These are phyloP conservation scores for Zootoca vivipara DNA, from an alignment of 2,113 vertebrate species.

Conservation along the genomic window DNA sequence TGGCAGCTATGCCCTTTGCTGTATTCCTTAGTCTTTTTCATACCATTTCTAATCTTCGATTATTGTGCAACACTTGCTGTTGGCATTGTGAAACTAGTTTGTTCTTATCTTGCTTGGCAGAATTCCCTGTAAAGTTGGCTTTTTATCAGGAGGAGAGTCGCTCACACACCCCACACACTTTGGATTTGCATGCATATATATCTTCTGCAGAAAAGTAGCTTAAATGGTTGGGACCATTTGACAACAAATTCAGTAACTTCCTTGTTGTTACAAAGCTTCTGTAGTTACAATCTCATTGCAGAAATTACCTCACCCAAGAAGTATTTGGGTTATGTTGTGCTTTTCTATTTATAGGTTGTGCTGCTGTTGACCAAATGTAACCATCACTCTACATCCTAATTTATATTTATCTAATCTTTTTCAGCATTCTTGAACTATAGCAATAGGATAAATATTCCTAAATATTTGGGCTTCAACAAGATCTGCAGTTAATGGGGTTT, in stretches of 20 bases:
- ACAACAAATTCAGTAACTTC: slow-evolving; percentile 58
- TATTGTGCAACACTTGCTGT: background rate
- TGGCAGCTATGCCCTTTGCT: no score
- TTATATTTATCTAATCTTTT: background rate
- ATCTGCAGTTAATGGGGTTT: background rate
- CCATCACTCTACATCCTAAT: background rate
- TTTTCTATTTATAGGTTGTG: slow-evolving; percentile 18
- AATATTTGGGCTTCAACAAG: background rate
- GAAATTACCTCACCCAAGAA: slow-evolving; percentile 62
- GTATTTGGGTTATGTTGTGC: slow-evolving; percentile 59
- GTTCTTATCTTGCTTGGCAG: background rate
- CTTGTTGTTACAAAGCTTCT: slow-evolving; percentile 47
- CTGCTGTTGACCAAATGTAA: background rate
- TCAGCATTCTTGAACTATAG: background rate
- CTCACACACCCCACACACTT: background rate
- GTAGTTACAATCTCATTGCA: slow-evolving; percentile 65
- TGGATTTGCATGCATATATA: background rate
- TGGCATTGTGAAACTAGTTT: background rate
- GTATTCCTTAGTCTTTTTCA: background rate
- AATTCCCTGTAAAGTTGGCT: background rate
- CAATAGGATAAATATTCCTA: background rate
- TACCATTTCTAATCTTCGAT: background rate
- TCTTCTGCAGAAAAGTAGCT: slow-evolving; percentile 35
- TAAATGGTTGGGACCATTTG: slow-evolving; percentile 35
- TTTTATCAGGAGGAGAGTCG: background rate